Conservation (phyloP, 2,113 vertebrate species). For the Rhabdornis inornatus region DNA sequence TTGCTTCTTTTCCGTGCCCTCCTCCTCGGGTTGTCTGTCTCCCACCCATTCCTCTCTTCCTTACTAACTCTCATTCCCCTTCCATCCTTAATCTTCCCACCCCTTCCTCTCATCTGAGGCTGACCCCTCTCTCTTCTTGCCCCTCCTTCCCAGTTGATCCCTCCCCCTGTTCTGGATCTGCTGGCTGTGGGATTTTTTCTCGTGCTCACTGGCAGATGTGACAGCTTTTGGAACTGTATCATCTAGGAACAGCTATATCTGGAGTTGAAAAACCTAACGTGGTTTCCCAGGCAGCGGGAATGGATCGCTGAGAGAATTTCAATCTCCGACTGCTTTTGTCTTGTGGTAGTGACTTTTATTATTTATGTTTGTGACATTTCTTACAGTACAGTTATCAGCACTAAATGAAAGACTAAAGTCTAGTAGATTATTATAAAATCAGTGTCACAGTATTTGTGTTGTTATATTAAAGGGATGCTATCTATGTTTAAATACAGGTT, state of each 20-base stretch:
- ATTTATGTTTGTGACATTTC: constrained; percentile 63
- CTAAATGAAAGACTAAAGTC: constrained; percentile 15
- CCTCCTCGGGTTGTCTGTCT: not conserved
- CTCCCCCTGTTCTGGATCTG: constrained; percentile 60
- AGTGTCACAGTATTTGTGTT: constrained; percentile 9
- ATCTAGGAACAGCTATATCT: constrained; percentile 45
- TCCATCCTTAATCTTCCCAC: constrained; percentile 7
- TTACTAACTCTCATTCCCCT: not conserved
- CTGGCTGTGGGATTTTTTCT: constrained; percentile 40
- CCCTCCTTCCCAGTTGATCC: constrained; percentile 54
- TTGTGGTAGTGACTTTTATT: constrained; percentile 68
- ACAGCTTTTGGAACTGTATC: constrained; percentile 59
- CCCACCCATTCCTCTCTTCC: not conserved
- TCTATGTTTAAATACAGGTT: constrained; percentile 40
- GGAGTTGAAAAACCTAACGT: constrained; percentile 54
- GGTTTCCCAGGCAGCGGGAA: constrained; percentile 67
- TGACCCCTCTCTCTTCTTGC: constrained; percentile 54
- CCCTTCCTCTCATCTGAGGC: constrained; percentile 43
- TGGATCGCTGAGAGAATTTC: constrained; percentile 59
- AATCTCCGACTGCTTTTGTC: constrained; percentile 62
- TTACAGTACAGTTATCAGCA: constrained; percentile 37
- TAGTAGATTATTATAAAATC: constrained; percentile 37
- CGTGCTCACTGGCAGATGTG: constrained; percentile 61
- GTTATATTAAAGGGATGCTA: constrained; percentile 19
- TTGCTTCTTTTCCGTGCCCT: not conserved